phyloP scores from a whole-genome alignment of 1,140 invertebrate species.

The Phocides pigmalion region DNA sequence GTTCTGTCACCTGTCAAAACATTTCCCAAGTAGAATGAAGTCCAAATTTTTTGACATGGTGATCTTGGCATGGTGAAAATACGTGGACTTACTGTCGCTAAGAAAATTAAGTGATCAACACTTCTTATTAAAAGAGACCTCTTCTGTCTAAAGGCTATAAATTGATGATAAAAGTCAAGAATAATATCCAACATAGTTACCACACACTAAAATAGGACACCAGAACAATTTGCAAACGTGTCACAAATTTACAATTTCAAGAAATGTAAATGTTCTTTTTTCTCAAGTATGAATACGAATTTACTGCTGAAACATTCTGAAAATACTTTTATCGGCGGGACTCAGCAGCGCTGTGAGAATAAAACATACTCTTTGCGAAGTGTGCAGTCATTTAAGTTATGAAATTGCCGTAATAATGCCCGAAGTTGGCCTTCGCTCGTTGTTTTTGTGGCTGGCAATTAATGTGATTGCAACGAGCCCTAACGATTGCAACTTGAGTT shows the following conservation, averaged over 20 bases:
- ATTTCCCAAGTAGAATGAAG: no score
- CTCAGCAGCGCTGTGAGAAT: slow-evolving; percentile 24
- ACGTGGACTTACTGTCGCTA: no score
- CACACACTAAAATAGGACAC: neutral
- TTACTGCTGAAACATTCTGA: slow-evolving; percentile 19
- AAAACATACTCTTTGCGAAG: slow-evolving; percentile 26
- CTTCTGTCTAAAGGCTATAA: no score
- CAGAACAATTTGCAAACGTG: slow-evolving; percentile 7
- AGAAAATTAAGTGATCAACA: no score
- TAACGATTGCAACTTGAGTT: neutral
- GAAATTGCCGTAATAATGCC: slow-evolving; percentile 31
- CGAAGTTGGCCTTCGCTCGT: slow-evolving; percentile 13
- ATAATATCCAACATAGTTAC: neutral
- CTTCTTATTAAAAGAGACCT: no score
- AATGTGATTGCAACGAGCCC: neutral
- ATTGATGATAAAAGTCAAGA: no score
- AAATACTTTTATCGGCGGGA: slow-evolving; percentile 29
- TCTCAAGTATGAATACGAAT: slow-evolving; percentile 24
- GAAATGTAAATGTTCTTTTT: slow-evolving; percentile 8
- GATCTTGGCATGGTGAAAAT: no score
- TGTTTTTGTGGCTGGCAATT: slow-evolving; percentile 14
- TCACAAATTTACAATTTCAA: slow-evolving; percentile 22
- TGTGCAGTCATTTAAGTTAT: slow-evolving; percentile 29
- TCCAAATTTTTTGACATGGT: no score
- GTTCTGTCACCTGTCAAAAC: no score